Evolutionary conservation across 2,797 vertebrate species (phyloP).

Genomic region (Notoglanidium macrostoma): DNA sequence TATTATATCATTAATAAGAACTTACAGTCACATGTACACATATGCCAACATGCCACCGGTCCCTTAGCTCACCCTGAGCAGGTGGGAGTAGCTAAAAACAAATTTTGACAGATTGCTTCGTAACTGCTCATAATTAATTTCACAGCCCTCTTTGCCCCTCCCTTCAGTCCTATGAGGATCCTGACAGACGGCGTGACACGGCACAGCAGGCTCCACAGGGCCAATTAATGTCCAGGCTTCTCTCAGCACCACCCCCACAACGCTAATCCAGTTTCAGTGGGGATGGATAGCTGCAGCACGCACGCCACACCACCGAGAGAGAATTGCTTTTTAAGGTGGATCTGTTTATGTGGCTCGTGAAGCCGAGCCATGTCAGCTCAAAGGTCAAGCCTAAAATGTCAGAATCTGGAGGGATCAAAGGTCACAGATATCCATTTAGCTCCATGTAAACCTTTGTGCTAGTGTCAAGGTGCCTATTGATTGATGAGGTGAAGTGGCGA

Average conservation of each 20-base stretch:
- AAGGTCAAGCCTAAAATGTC: slow-evolving; percentile 70
- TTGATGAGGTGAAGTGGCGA: slow-evolving; percentile 60
- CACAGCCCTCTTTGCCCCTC: slow-evolving; percentile 35
- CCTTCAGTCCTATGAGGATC: slow-evolving; percentile 33
- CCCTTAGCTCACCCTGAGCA: slow-evolving; percentile 26
- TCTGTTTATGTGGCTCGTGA: slow-evolving; percentile 37
- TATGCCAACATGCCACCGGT: slow-evolving; percentile 37
- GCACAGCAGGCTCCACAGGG: slow-evolving; percentile 52
- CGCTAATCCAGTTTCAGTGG: slow-evolving; percentile 35
- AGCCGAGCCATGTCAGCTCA: slow-evolving; percentile 59
- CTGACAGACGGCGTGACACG: slow-evolving; percentile 46
- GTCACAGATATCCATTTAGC: slow-evolving; percentile 61
- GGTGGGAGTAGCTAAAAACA: slow-evolving; percentile 50
- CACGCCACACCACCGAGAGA: background rate
- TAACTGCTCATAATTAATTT: slow-evolving; percentile 55
- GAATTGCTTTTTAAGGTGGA: slow-evolving; percentile 6
- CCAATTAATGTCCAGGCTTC: slow-evolving; percentile 49
- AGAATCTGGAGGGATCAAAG: slow-evolving; percentile 58
- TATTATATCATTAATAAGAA: slow-evolving; percentile 22
- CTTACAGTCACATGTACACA: slow-evolving; percentile 4
- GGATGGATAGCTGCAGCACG: slow-evolving; percentile 32
- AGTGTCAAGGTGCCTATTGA: slow-evolving; percentile 63
- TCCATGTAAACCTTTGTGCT: slow-evolving; percentile 59
- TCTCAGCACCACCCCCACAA: slow-evolving; percentile 34
- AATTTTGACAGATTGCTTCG: slow-evolving; percentile 53